Evolutionary conservation across 2,113 vertebrate genomes (phyloP).

Genomic region (Sinocyclocheilus anshuiensis): DNA sequence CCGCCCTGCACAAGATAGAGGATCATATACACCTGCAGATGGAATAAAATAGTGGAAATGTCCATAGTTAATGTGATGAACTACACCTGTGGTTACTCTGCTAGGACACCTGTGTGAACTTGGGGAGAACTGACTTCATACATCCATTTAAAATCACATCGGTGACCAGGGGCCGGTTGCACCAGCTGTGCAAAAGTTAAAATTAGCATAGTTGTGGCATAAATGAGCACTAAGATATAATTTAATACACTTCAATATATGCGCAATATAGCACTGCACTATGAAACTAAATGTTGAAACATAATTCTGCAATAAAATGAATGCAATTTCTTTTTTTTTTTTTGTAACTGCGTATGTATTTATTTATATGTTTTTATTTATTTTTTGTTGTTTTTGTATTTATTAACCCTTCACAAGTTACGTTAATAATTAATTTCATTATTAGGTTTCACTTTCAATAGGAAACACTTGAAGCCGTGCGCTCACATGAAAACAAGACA

Average conservation of each 20-base stretch:
- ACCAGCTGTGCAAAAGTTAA: neutral
- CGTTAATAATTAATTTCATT: no score
- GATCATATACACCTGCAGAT: neutral
- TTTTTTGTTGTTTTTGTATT: no score
- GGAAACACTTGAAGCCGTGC: no score
- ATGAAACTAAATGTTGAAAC: neutral
- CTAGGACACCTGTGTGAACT: neutral
- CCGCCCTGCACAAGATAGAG: neutral
- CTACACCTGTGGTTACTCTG: neutral
- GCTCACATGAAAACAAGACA: no score
- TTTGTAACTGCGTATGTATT: no score
- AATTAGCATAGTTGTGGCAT: neutral
- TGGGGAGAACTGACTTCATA: neutral
- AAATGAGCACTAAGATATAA: neutral
- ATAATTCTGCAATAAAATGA: neutral
- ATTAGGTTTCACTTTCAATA: no score
- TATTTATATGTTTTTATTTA: no score
- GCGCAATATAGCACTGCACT: neutral
- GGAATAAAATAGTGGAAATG: neutral
- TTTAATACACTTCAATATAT: neutral
- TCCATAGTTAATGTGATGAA: slow-evolving; percentile 3
- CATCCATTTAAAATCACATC: neutral
- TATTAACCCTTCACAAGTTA: no score
- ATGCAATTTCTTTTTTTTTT: no score
- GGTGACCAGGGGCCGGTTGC: neutral